Evolutionary conservation across 2,797 vertebrate genomes (phyloP).

Genomic region (Eremophila alpestris): DNA sequence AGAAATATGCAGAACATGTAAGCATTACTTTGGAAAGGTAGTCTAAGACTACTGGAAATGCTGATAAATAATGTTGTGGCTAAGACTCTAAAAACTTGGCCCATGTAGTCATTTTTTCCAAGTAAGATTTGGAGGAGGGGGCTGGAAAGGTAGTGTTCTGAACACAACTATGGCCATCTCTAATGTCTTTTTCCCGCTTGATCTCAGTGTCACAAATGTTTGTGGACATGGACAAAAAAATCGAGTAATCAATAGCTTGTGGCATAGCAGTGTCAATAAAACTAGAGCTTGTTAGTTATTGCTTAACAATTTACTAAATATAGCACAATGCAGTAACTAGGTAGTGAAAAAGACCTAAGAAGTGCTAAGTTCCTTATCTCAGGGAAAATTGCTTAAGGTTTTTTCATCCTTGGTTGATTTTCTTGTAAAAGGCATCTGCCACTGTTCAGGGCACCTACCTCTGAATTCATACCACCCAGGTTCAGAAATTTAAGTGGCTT

Average conservation of each 20-base stretch:
- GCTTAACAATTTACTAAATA: background rate
- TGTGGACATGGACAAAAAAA: background rate
- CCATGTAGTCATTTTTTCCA: background rate
- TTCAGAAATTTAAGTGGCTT: background rate
- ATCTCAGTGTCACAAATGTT: background rate
- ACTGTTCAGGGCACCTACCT: background rate
- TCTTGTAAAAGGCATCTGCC: background rate
- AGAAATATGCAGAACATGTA: background rate
- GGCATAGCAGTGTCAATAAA: background rate
- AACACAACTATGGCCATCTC: rapidly evolving
- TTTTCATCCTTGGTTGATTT: background rate
- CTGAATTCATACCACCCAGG: background rate
- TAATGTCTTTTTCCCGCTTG: background rate
- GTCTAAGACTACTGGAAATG: background rate
- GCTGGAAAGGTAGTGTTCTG: background rate
- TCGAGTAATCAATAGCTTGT: background rate
- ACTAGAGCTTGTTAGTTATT: background rate
- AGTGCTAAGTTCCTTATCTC: background rate
- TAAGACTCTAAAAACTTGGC: background rate
- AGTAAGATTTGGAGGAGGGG: background rate
- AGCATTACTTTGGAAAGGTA: background rate
- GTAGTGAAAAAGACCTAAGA: background rate
- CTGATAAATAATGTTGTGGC: background rate
- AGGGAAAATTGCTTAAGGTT: background rate
- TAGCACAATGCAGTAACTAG: background rate